phyloP scores from a whole-genome alignment of 2,888 invertebrate species.

The Ophonus ardosiacus region DNA sequence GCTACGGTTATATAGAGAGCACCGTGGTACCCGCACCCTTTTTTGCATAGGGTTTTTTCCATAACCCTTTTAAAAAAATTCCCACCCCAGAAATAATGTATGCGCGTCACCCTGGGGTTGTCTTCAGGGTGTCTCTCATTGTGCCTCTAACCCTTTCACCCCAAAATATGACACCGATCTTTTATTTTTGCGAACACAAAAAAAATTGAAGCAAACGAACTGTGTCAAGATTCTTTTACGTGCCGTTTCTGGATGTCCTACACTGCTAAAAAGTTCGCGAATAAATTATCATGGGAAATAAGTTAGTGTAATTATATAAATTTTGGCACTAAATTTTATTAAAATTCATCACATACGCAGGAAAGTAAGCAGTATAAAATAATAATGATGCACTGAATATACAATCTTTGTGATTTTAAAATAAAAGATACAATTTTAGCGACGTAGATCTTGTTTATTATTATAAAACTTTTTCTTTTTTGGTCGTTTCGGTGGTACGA shows the following conservation, averaged over 20 bases:
- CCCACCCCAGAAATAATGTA: slow-evolving; percentile 75
- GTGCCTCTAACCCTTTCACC: slow-evolving; percentile 75
- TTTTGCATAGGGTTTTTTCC: slow-evolving; percentile 75
- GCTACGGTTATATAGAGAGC: not conserved
- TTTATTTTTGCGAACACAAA: slow-evolving; percentile 73
- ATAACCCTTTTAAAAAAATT: slow-evolving; percentile 72
- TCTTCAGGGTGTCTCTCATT: slow-evolving; percentile 76
- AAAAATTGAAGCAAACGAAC: slow-evolving; percentile 76
- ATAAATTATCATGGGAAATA: slow-evolving; percentile 47
- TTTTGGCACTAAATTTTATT: not conserved
- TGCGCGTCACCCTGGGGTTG: slow-evolving; percentile 74
- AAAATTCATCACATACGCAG: no score
- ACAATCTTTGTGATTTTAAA: no score
- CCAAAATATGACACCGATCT: slow-evolving; percentile 76
- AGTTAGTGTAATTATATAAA: not conserved
- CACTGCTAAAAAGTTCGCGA: slow-evolving; percentile 44
- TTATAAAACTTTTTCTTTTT: no score
- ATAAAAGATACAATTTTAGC: no score
- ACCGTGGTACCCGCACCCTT: slow-evolving; percentile 71
- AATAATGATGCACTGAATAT: no score
- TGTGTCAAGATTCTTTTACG: slow-evolving; percentile 75
- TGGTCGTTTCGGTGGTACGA: no score
- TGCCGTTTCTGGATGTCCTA: slow-evolving; percentile 36
- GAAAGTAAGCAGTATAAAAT: no score
- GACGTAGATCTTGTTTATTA: no score